Base-by-base conservation (phyloP, 2,797 vertebrate genomes). In the Trachurus trachurus region DNA sequence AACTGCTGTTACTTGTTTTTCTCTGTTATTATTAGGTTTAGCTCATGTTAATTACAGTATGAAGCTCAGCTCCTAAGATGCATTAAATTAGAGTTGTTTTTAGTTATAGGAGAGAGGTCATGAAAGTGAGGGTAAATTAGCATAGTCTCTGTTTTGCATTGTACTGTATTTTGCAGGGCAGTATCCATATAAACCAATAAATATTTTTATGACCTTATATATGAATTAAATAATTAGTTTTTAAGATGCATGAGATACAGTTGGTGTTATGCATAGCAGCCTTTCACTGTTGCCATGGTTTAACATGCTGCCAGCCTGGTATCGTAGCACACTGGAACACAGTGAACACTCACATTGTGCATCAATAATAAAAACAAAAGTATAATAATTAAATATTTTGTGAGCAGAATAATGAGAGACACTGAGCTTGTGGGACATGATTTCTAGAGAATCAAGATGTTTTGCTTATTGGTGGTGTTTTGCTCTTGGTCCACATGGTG, bases 221-320 rank as follows among this genome's bases (percentile, higher is more conserved):
- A 37, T 37, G 1, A 37, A 37, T 8, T 9, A 31, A 31, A 31
- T 31, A 8, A 37, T 54, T 12, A 29, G 26, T 54, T 54, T 54
- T 15, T 1, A 22, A 22, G n/a, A 12, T 52, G 9, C 1, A n/a
- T 15, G 8, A 47, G 50, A 67, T 45, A 9, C 3, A 37, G 5
- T 8, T 63, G 9, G 6, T 61, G 31, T 26, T 44, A 37, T 17
- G 11, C 21, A 39, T 8, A 76, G 42, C 50, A 50, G 60, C 57
- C 26, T 47, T 63, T 21, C 12, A 61, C 50, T 6, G 37, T 59
- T 74, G 26, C 66, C 31, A 56, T 56, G 37, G 62, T 74, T 71
- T 68, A 63, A 61, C 7, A 7, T 47, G 5, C 29, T 37, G 37
- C 52, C 42, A 71, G 37, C 52, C 49, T 74, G 42, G 4, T 60